Percentiles rank a stretch among this genome's conserved stretches.
Evolutionary conservation across 2,888 invertebrate species (phyloP).

Genomic region (Drosophila atroscutellata): DNA sequence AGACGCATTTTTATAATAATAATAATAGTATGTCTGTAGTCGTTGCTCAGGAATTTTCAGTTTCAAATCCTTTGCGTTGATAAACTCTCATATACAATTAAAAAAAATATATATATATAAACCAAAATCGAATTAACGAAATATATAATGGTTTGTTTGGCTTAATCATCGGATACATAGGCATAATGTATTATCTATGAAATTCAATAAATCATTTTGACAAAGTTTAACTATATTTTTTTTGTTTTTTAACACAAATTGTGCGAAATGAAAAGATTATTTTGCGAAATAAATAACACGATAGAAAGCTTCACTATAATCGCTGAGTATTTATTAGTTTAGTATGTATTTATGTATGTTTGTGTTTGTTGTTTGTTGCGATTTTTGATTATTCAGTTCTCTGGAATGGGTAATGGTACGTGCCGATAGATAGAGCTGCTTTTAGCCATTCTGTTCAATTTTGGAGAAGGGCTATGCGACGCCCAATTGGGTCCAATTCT

Average conservation of each 20-base stretch:
- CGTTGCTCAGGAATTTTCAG: slow-evolving; percentile 47
- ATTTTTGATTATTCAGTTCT: slow-evolving; percentile 69
- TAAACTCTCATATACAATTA: slow-evolving; percentile 23
- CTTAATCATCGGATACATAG: slow-evolving; percentile 35
- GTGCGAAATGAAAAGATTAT: slow-evolving; percentile 11
- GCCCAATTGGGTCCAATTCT: slow-evolving; percentile 99
- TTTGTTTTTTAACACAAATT: not conserved
- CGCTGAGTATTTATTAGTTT: slow-evolving; percentile 21
- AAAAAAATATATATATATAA: not conserved
- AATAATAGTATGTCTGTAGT: slow-evolving; percentile 22
- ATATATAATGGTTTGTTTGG: too few species aligned
- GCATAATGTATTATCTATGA: slow-evolving; percentile 29
- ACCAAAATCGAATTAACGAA: slow-evolving; percentile 22
- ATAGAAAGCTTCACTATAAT: slow-evolving; percentile 5
- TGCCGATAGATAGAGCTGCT: slow-evolving; percentile 97
- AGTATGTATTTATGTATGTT: not conserved
- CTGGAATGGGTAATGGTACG: slow-evolving; percentile 91
- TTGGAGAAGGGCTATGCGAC: slow-evolving; percentile 98
- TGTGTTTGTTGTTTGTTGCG: slow-evolving; percentile 4
- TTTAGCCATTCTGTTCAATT: slow-evolving; percentile 98
- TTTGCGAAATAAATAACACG: slow-evolving; percentile 22
- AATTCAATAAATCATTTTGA: slow-evolving; percentile 11
- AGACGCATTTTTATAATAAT: slow-evolving; percentile 21
- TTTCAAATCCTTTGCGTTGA: slow-evolving; percentile 26
- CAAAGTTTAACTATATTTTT: not conserved